Evolutionary conservation across 92 coral and sea anemone genomes (phyloP).

Genomic region (Phymanthus crucifer): DNA sequence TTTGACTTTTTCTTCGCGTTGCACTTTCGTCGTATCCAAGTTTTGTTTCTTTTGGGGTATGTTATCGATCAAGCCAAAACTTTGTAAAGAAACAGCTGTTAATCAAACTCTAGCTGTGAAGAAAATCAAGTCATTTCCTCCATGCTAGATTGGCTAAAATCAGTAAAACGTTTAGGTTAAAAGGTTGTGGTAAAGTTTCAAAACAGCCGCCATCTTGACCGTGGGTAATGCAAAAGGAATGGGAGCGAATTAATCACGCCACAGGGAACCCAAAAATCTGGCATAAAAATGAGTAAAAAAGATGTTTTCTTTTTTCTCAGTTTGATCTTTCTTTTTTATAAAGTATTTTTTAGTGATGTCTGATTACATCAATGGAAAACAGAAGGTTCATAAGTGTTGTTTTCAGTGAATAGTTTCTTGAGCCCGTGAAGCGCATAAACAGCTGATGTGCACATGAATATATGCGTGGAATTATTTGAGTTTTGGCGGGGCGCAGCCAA

Average conservation of each 20-base stretch:
- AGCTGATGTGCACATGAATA: constrained; percentile 7
- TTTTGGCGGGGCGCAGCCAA: constrained; percentile 52
- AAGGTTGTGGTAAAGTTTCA: background rate
- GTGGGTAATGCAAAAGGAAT: constrained; percentile 13
- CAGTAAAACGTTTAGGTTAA: background rate
- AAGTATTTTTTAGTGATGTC: background rate
- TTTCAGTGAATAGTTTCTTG: background rate
- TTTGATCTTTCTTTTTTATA: background rate
- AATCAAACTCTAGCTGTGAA: background rate
- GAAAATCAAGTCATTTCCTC: background rate
- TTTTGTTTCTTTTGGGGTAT: background rate
- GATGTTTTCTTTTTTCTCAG: no score
- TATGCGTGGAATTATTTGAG: constrained; percentile 32
- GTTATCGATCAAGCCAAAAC: background rate
- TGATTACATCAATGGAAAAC: background rate
- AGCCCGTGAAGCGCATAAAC: constrained; percentile 4
- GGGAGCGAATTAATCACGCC: background rate
- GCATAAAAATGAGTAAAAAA: no score
- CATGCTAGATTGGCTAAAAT: background rate
- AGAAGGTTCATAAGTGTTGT: no score
- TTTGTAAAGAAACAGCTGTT: background rate
- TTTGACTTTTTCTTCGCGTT: background rate
- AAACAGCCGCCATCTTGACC: constrained; percentile 59
- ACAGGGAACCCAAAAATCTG: background rate
- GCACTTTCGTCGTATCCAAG: background rate